Conservation (phyloP, 2,113 vertebrate species). For the Vidua macroura region DNA sequence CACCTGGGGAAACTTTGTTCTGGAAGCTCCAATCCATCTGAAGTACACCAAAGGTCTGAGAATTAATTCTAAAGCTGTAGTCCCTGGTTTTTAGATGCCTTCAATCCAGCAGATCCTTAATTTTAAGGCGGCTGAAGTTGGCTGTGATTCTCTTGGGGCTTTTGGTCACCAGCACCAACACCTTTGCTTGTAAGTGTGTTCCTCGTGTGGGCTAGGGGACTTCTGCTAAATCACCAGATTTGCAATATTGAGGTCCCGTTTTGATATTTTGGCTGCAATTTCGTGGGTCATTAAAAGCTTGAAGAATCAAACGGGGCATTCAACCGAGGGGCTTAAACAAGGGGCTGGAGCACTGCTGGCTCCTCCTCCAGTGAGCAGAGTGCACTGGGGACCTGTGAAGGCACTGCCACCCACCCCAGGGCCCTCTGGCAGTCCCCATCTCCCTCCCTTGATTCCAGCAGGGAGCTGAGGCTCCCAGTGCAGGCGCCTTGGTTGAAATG, state of each 20-base stretch:
- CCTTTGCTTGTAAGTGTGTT: background rate
- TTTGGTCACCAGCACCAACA: background rate
- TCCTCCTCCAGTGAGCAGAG: background rate
- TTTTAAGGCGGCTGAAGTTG: background rate
- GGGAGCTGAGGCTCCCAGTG: background rate
- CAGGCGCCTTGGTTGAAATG: conserved; percentile 34
- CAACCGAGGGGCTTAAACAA: background rate
- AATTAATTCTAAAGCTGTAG: background rate
- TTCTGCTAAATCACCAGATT: background rate
- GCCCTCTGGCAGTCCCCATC: background rate
- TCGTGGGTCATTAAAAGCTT: background rate
- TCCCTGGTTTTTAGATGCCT: background rate
- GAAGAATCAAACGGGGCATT: background rate
- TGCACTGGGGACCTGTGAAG: background rate
- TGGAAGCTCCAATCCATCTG: background rate
- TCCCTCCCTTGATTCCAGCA: background rate
- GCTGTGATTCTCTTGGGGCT: accelerated
- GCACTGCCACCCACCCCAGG: background rate
- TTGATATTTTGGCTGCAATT: background rate
- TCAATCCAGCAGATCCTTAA: background rate
- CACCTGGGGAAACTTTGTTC: background rate
- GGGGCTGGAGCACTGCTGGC: background rate
- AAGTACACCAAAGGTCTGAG: background rate
- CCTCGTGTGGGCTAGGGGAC: no score
- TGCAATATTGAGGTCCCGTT: accelerated